Evolutionary conservation across 2,113 vertebrate species (phyloP), one percentile per base, ranked within the genome.

Genomic region (Tupaia chinensis): DNA sequence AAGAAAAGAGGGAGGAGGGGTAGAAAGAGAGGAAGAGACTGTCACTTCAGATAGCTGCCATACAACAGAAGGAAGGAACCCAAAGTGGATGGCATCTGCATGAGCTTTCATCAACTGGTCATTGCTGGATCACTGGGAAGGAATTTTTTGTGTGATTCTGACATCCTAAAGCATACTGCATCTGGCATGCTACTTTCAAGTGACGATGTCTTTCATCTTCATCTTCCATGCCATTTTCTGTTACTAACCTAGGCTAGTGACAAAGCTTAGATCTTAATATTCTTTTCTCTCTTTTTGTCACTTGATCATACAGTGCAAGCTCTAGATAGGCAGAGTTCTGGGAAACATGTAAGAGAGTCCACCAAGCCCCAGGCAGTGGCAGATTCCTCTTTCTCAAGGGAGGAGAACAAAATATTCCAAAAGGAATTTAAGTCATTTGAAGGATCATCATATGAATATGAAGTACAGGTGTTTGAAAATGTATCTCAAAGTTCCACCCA

Each of bases 301-400:
- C 98, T 98, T 98, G 98, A 99, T 99, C 98, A 98, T 97, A 98
- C 98, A 98, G 98, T 98, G 98, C 98, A 98, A 99, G 98, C 98
- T 98, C 96, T 99, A 99, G 99, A 97, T 99, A 99, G 98, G 97
- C 98, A 99, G 98, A 99, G 97, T 98, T 97, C 98, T 98, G 98
- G 97, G 98, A 98, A 99, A 98, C 98, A 98, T 96, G 93, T 98
- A 97, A 98, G 94, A 98, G 96, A 98, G 74, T 97, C 97, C 97
- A 53, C 96, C 98, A 97, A 84, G 95, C 97, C 97, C 44, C 97
- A 99, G 98, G 93, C 98, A 98, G 95, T 98, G 97, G 95, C 98
- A 98, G 80, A 97, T 97, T 93, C 89, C 91, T 98, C 97, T 97
- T 97, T 98, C 96, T 97, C 98, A 97, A 98, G 97, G 98, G 98